Conservation (phyloP, 2,888 invertebrate species). For the Pristionchus entomophagus region DNA sequence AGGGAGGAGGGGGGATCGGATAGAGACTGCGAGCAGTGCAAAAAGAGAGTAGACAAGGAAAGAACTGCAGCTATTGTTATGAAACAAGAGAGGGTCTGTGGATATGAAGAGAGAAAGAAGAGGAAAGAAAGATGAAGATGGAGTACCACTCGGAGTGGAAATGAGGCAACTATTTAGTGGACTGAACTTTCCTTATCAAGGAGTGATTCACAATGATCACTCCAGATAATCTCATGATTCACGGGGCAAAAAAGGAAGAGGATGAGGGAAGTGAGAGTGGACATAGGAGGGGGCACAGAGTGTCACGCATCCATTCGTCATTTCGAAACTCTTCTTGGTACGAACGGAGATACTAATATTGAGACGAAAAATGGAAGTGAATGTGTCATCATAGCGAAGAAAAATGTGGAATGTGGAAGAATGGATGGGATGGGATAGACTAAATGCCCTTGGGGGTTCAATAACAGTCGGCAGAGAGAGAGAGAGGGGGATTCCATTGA, state of each 20-base stretch:
- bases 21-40: not conserved
- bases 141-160: not conserved
- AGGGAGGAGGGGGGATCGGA: not conserved
- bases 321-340: not conserved
- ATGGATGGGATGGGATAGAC: not conserved
- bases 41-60: conserved; percentile 8
- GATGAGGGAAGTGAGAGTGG: not conserved
- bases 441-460: not conserved
- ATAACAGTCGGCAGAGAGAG: not conserved
- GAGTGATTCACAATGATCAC: not conserved
- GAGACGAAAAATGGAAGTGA: too few species aligned
- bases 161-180: not conserved
- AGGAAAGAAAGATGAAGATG: not conserved
- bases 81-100: not conserved
- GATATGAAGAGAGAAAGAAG: not conserved
- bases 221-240: conserved; percentile 16
- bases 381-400: too few species aligned
- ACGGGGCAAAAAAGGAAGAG: not conserved
- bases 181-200: not conserved
- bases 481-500: not conserved
- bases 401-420: not conserved
- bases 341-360: not conserved
- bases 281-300: not conserved
- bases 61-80: not conserved
- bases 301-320: not conserved